These are phyloP conservation scores for Larimichthys polyactis DNA, from an alignment of 2,113 vertebrate genomes.

Conservation along the genomic window DNA sequence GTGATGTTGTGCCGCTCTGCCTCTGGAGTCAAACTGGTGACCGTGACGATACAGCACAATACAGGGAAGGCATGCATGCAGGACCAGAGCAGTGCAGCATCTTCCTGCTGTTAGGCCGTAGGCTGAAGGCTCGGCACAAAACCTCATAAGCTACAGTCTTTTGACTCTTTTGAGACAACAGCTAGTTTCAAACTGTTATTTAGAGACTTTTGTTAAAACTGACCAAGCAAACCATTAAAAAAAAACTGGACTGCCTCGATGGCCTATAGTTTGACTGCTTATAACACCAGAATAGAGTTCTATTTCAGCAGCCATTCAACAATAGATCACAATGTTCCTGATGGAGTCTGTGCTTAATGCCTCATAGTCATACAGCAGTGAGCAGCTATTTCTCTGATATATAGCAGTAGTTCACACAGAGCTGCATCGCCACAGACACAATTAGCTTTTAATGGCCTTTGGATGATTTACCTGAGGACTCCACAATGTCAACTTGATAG, in stretches of 20 bases:
- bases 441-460: conserved; percentile 66
- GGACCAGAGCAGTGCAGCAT: not conserved
- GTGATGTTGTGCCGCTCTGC: not conserved
- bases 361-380: conserved; percentile 13
- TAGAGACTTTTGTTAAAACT: conserved; percentile 8
- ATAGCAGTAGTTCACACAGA: conserved; percentile 41
- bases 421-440: conserved; percentile 38
- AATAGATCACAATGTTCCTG: conserved; percentile 62
- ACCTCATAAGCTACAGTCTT: not conserved
- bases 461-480: conserved; percentile 62
- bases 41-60: no score
- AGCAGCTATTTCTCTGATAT: conserved; percentile 61
- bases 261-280: not conserved
- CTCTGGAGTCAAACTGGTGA: no score
- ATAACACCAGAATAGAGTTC: conserved; percentile 8
- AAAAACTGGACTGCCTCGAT: not conserved
- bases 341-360: conserved; percentile 26
- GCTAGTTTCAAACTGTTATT: not conserved
- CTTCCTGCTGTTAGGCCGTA: not conserved
- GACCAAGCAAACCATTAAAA: not conserved
- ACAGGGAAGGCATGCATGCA: not conserved
- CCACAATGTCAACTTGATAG: conserved; percentile 59
- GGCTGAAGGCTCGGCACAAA: not conserved
- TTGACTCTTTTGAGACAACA: not conserved
- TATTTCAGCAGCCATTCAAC: conserved; percentile 22